These are phyloP conservation scores for Pimpla rufipes DNA, from an alignment of 2,888 invertebrate genomes.

Conservation along the genomic window DNA sequence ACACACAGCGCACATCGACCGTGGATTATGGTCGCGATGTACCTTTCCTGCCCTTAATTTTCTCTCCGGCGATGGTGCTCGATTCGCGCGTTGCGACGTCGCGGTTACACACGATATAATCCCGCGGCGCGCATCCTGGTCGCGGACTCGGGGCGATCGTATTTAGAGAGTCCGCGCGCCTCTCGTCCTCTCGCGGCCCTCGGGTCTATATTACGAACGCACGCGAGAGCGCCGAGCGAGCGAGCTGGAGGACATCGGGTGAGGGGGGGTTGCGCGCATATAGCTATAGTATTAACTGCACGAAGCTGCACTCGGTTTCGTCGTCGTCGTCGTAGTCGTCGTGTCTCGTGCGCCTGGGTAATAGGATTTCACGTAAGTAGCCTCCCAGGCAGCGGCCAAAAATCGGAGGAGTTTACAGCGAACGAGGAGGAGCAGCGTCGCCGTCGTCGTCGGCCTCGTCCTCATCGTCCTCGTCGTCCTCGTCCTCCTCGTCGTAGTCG, in stretches of 20 bases:
- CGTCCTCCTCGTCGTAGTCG: conserved; percentile 55
- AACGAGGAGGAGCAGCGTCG: conserved; percentile 54
- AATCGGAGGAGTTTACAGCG: conserved; percentile 80
- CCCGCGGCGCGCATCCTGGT: conserved; percentile 60
- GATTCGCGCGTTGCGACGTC: conserved; percentile 23
- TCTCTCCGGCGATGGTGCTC: conserved; percentile 5
- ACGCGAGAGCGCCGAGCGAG: conserved; percentile 12
- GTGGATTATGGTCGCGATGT: conserved; percentile 30
- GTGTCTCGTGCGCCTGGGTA: conserved; percentile 70
- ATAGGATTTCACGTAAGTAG: conserved; percentile 80
- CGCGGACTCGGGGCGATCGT: conserved; percentile 25
- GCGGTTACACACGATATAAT: conserved; percentile 59
- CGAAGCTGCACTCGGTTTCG: conserved; percentile 53
- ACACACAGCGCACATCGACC: conserved; percentile 14
- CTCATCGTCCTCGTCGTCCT: conserved; percentile 47
- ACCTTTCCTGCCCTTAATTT: not conserved
- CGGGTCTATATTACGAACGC: conserved; percentile 44
- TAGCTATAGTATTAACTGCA: conserved; percentile 47
- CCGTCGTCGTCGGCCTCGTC: conserved; percentile 18
- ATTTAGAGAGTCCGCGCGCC: conserved; percentile 56
- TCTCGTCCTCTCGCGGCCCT: conserved; percentile 10
- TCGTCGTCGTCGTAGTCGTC: conserved; percentile 71
- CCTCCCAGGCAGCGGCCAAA: conserved; percentile 81
- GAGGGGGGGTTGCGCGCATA: too few species aligned
- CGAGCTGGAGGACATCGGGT: conserved; percentile 24